Percentiles rank a stretch among this genome's conserved stretches.
Conservation (phyloP, 2,888 invertebrate genomes). For the Pyrocoelia pectoralis region DNA sequence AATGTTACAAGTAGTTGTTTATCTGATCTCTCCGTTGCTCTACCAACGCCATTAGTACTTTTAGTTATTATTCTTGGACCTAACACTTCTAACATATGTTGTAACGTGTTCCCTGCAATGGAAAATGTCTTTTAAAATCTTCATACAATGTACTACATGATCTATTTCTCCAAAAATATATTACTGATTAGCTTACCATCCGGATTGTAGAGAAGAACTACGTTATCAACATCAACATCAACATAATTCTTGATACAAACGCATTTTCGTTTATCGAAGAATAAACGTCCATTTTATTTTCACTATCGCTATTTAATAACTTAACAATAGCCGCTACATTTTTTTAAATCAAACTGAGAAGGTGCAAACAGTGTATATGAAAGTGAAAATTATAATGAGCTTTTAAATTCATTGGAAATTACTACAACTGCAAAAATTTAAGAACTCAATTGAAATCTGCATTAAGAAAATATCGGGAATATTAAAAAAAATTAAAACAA, state of each 20-base stretch:
- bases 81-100: conserved; percentile 8
- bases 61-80: conserved; percentile 9
- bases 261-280: background rate
- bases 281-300: background rate
- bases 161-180: background rate
- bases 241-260: conserved; percentile 8
- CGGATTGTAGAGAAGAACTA: conserved; percentile 5
- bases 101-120: conserved; percentile 11
- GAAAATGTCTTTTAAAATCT: conserved; percentile 22
- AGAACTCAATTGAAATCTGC: too few relatives aligned
- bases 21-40: conserved; percentile 2
- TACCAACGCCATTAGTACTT: background rate
- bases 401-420: too few relatives aligned
- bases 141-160: background rate
- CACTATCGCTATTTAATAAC: too few relatives aligned
- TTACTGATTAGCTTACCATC: conserved; percentile 9
- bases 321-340: too few relatives aligned
- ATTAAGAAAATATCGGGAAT: too few relatives aligned
- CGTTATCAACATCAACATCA: too few relatives aligned
- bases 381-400: too few relatives aligned
- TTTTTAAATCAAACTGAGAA: too few relatives aligned
- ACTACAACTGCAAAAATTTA: too few relatives aligned
- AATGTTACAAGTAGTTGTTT: conserved; percentile 16
- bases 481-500: too few relatives aligned
- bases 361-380: too few relatives aligned